Conservation (phyloP, 2,113 vertebrate genomes). For the Siniperca knerii region DNA sequence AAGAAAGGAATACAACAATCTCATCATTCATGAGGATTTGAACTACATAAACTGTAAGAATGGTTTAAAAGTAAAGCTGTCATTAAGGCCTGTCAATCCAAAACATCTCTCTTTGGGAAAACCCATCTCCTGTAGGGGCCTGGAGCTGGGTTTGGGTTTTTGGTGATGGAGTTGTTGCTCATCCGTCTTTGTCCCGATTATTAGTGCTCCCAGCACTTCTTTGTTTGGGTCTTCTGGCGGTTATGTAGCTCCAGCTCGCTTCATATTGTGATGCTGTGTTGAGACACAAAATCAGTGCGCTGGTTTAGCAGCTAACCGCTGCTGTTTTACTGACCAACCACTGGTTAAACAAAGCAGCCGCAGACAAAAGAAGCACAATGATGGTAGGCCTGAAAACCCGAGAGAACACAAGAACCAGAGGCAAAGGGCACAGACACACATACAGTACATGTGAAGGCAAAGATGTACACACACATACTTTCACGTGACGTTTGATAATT, state of each 20-base stretch:
- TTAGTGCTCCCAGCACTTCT: conserved; percentile 38
- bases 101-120: neutral
- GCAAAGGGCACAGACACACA: conserved; percentile 8
- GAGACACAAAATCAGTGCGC: conserved; percentile 63
- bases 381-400: conserved; percentile 57
- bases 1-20: neutral
- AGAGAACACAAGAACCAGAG: conserved; percentile 64
- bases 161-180: neutral
- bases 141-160: conserved; percentile 1
- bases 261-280: conserved; percentile 51
- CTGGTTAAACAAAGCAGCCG: conserved; percentile 59
- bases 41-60: neutral
- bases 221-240: conserved; percentile 48
- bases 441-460: conserved; percentile 8
- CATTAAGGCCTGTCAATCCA: neutral
- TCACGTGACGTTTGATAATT: no score
- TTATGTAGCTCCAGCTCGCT: conserved; percentile 32
- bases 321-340: conserved; percentile 51
- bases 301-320: conserved; percentile 43
- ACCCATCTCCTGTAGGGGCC: conserved; percentile 1
- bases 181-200: conserved; percentile 42
- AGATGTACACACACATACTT: neutral
- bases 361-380: conserved; percentile 72
- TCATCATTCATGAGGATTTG: neutral
- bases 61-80: neutral